phyloP scores from a whole-genome alignment of 2,113 vertebrate species.

The Jaculus jaculus region DNA sequence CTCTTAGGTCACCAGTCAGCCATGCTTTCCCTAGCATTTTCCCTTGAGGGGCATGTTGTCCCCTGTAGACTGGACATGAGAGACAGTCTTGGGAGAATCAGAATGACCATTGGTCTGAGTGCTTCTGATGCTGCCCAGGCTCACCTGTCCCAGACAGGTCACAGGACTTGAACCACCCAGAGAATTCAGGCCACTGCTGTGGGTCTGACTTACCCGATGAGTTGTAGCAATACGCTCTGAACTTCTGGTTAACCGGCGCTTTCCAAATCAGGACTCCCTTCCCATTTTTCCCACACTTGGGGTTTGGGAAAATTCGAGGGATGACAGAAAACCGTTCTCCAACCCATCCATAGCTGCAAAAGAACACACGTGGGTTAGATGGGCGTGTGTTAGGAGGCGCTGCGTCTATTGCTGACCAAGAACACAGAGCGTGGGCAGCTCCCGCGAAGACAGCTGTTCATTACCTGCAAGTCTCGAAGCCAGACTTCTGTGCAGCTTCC shows the following conservation, averaged over 20 bases:
- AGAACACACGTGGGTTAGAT: slow-evolving; percentile 60
- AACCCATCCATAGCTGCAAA: slow-evolving; percentile 92
- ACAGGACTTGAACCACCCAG: not conserved
- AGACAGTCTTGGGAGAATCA: not conserved
- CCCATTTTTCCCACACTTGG: slow-evolving; percentile 87
- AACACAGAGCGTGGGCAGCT: not conserved
- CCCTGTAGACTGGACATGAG: not conserved
- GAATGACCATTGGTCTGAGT: not conserved
- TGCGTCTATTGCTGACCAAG: not conserved
- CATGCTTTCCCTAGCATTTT: not conserved
- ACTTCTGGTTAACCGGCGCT: not conserved
- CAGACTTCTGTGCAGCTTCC: slow-evolving; percentile 80
- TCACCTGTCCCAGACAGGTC: not conserved
- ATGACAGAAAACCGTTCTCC: slow-evolving; percentile 87
- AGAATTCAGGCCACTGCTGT: not conserved
- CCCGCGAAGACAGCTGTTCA: not conserved
- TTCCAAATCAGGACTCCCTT: slow-evolving; percentile 88
- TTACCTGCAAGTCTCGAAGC: slow-evolving; percentile 95
- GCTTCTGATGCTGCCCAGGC: not conserved
- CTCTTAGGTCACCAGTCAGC: not conserved
- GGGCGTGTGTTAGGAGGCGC: not conserved
- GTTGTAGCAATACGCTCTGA: slow-evolving; percentile 91
- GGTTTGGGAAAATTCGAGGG: slow-evolving; percentile 86
- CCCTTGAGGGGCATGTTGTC: not conserved
- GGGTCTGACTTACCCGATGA: slow-evolving; percentile 88